These are phyloP conservation scores for Drosophila santomea DNA, from an alignment of 1,140 invertebrate species.

Conservation along the genomic window DNA sequence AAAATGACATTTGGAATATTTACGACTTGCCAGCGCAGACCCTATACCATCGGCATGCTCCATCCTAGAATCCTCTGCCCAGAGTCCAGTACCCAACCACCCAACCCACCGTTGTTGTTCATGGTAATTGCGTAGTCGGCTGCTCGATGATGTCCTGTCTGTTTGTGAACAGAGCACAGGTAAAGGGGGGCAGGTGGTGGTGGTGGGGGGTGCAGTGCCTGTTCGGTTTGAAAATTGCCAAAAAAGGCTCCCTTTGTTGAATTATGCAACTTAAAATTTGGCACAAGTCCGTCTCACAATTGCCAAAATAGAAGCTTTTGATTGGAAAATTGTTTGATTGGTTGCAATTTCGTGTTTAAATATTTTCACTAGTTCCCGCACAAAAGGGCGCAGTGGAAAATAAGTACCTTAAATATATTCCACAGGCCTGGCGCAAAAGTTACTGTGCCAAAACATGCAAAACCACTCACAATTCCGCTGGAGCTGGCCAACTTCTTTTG, in stretches of 20 bases:
- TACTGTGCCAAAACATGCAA: slow-evolving; percentile 61
- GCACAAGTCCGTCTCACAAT: slow-evolving; percentile 74
- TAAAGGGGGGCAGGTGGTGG: slow-evolving; percentile 1
- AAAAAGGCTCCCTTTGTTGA: slow-evolving; percentile 71
- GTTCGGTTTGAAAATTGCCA: slow-evolving; percentile 35
- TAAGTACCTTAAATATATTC: slow-evolving; percentile 14
- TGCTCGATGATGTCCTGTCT: slow-evolving; percentile 47
- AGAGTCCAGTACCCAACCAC: neutral
- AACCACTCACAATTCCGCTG: slow-evolving; percentile 65
- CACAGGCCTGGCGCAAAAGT: slow-evolving; percentile 18
- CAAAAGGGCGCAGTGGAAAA: slow-evolving; percentile 33
- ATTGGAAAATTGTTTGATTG: slow-evolving; percentile 83
- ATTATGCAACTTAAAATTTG: slow-evolving; percentile 83
- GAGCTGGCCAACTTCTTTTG: slow-evolving; percentile 38
- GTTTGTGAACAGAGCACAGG: slow-evolving; percentile 54
- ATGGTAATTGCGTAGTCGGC: slow-evolving; percentile 76
- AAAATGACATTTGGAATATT: slow-evolving; percentile 85
- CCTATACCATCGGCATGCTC: slow-evolving; percentile 20
- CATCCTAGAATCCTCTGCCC: neutral
- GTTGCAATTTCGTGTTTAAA: slow-evolving; percentile 82
- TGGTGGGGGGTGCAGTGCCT: neutral
- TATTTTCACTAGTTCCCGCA: slow-evolving; percentile 68
- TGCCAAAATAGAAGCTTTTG: slow-evolving; percentile 72
- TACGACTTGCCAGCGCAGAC: slow-evolving; percentile 74
- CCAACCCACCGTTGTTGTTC: slow-evolving; percentile 63